Evolutionary conservation across 2,113 vertebrate species (phyloP).

Genomic region (Alaudala cheleensis): DNA sequence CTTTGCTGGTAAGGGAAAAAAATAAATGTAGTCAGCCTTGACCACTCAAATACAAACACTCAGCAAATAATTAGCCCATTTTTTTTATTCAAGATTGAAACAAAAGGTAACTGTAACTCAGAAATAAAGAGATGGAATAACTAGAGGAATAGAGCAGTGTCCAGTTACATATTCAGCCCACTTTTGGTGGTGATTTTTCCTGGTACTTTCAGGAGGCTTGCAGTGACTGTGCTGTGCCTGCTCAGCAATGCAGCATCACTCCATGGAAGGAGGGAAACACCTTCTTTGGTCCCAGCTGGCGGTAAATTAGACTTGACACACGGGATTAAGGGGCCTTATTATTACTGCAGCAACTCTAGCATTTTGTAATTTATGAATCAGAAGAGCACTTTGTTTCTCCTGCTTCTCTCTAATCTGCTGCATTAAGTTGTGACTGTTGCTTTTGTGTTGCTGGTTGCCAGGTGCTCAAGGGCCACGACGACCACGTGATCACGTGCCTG

Average conservation of each 20-base stretch:
- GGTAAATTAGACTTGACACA: constrained; percentile 34
- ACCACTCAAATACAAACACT: not conserved
- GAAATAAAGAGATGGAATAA: not conserved
- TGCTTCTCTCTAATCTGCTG: not conserved
- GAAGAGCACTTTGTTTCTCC: not conserved
- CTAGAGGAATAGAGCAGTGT: not conserved
- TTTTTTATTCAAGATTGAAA: not conserved
- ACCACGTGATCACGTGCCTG: constrained; percentile 98
- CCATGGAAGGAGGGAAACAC: not conserved
- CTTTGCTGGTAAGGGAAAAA: not conserved
- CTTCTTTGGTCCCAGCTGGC: constrained; percentile 19
- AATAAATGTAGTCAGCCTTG: not conserved
- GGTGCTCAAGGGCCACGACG: constrained; percentile 99
- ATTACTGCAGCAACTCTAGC: constrained; percentile 22
- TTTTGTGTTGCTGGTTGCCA: constrained; percentile 43
- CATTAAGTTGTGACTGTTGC: not conserved
- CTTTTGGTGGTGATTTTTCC: not conserved
- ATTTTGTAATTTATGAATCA: constrained; percentile 38
- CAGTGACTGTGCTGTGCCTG: not conserved
- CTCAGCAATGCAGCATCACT: not conserved
- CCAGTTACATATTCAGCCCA: not conserved
- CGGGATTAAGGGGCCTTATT: not conserved
- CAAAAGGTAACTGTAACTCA: not conserved
- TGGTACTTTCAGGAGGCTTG: not conserved
- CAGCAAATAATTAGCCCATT: not conserved